Percentiles rank a stretch among this genome's conserved stretches.
Evolutionary conservation across 2,113 vertebrate species (phyloP).

Genomic region (Tylochromis polylepis): DNA sequence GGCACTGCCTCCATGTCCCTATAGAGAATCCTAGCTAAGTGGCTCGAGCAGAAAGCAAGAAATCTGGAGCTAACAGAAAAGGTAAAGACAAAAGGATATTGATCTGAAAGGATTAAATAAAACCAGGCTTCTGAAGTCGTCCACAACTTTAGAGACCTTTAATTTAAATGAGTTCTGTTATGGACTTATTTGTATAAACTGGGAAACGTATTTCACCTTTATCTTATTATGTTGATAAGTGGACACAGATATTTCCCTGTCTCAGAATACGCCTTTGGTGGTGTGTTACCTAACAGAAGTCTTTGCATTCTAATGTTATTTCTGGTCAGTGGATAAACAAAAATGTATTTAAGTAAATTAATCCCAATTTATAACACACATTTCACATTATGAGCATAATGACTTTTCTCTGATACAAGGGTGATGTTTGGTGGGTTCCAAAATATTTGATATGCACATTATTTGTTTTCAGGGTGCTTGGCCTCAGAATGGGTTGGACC

Average conservation of each 20-base stretch:
- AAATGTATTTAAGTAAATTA: neutral
- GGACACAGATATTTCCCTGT: neutral
- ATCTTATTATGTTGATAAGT: neutral
- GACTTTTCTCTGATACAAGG: neutral
- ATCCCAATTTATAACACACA: too few relatives aligned
- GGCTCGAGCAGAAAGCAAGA: conserved; percentile 87
- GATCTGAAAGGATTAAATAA: neutral
- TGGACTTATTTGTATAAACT: neutral
- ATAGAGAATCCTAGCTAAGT: conserved; percentile 86
- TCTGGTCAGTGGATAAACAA: neutral
- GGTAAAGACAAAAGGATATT: conserved; percentile 64
- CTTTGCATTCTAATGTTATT: neutral
- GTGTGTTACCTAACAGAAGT: neutral
- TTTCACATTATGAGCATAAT: too few relatives aligned
- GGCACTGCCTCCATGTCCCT: neutral
- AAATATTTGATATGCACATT: neutral
- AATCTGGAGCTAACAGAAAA: conserved; percentile 93
- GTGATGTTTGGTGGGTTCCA: neutral
- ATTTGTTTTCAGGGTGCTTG: conserved; percentile 77
- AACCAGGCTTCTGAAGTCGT: neutral
- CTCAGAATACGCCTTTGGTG: neutral
- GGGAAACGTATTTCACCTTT: neutral
- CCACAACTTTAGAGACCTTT: neutral
- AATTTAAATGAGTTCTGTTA: neutral
- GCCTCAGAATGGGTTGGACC: conserved; percentile 90